Percentiles rank a stretch among this genome's conserved stretches.
Conservation (phyloP, 30 jellyfish, hydroid and myxozoan genomes). For the Clytia hemisphaerica region DNA sequence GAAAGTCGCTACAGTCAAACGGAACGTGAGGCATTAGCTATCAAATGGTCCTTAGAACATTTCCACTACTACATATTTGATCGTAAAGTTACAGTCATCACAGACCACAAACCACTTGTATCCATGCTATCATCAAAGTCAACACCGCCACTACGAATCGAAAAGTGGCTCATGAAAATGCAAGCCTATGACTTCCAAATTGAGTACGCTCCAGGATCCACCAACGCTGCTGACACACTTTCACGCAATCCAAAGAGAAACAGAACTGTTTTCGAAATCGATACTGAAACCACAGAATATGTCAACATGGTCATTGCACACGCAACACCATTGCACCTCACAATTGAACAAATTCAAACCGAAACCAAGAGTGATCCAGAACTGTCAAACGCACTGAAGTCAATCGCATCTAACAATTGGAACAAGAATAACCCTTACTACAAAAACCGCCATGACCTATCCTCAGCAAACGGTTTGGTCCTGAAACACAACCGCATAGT, state of each 20-base stretch:
- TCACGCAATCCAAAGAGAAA: conserved; percentile 20
- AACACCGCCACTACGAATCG: conserved; percentile 42
- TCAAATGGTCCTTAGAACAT: conserved; percentile 21
- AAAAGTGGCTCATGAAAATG: conserved; percentile 14
- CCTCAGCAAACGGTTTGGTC: not conserved
- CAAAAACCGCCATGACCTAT: not conserved
- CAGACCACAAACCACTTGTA: conserved; percentile 42
- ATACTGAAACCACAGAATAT: not conserved
- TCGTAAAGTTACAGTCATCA: conserved; percentile 22
- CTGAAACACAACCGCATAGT: conserved; percentile 5
- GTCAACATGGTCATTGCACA: not conserved
- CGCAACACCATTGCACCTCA: not conserved
- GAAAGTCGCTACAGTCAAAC: conserved; percentile 34
- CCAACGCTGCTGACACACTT: conserved; percentile 22
- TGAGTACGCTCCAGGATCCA: conserved; percentile 16
- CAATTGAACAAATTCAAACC: not conserved
- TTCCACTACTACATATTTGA: conserved; percentile 32
- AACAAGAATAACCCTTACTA: not conserved
- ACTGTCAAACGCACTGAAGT: not conserved
- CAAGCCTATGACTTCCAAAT: conserved; percentile 24
- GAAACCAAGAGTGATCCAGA: not conserved
- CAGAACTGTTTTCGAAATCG: not conserved
- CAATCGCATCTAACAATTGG: not conserved
- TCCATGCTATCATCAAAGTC: conserved; percentile 3
- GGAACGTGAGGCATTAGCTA: conserved; percentile 36